phyloP scores from a whole-genome alignment of 2,113 vertebrate genomes.

The Pomatorhinus ruficollis region DNA sequence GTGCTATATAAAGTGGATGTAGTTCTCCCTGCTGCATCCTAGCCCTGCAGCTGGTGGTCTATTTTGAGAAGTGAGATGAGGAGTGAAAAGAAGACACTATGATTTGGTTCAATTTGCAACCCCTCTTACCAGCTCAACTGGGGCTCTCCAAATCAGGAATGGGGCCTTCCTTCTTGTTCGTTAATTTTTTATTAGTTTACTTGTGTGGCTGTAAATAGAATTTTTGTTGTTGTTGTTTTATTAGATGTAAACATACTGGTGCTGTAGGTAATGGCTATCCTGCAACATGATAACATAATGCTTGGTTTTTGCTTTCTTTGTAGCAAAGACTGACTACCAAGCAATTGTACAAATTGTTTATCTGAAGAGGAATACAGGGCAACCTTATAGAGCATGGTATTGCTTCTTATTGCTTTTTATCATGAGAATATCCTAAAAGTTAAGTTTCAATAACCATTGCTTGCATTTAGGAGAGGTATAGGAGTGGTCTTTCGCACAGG shows the following conservation, averaged over 20 bases:
- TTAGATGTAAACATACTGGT: neutral
- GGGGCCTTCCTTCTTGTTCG: neutral
- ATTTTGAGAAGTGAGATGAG: neutral
- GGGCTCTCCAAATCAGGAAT: neutral
- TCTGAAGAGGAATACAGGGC: neutral
- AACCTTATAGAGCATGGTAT: neutral
- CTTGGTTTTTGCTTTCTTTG: neutral
- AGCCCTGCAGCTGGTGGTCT: constrained; percentile 9
- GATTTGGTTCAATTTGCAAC: neutral
- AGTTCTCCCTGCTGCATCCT: neutral
- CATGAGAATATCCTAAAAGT: neutral
- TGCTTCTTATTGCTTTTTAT: neutral
- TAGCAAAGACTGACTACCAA: neutral
- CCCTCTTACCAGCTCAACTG: neutral
- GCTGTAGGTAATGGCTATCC: neutral
- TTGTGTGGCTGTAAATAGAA: neutral
- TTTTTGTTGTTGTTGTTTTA: neutral
- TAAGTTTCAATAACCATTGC: neutral
- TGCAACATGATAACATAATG: neutral
- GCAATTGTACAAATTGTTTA: neutral
- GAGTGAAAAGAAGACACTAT: neutral
- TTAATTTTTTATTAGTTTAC: neutral
- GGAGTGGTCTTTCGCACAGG: neutral
- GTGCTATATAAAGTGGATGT: neutral
- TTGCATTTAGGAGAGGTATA: neutral